phyloP scores from a whole-genome alignment of 2,888 invertebrate species.

The Dione juno region DNA sequence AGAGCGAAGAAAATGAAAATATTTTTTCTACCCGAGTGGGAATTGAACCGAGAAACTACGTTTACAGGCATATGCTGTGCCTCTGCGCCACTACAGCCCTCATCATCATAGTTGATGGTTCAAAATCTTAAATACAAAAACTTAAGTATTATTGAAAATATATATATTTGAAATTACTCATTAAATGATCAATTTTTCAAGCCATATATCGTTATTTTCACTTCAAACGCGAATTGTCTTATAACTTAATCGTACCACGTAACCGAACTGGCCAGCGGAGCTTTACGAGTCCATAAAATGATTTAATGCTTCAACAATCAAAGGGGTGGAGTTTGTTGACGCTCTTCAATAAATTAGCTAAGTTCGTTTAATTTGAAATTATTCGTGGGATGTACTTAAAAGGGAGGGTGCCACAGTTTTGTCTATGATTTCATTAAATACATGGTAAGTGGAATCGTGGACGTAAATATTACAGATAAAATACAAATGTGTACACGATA shows the following conservation, averaged over 20 bases:
- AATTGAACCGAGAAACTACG: too few relatives aligned
- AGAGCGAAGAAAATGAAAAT: too few relatives aligned
- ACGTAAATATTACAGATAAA: too few relatives aligned
- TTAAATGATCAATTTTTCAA: background rate
- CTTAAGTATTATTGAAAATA: too few relatives aligned
- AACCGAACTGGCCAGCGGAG: constrained; percentile 58
- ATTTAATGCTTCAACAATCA: constrained; percentile 53
- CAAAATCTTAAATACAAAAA: too few relatives aligned
- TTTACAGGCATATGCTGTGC: too few relatives aligned
- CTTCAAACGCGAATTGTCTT: background rate
- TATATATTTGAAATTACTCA: too few relatives aligned
- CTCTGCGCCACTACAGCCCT: too few relatives aligned
- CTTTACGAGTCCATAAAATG: constrained; percentile 58
- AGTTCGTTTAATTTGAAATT: constrained; percentile 28
- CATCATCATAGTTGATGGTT: too few relatives aligned
- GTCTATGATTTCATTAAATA: background rate
- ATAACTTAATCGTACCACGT: constrained; percentile 42
- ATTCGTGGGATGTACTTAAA: background rate
- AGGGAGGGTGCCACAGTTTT: background rate
- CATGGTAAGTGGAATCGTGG: too few relatives aligned
- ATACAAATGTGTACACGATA: too few relatives aligned
- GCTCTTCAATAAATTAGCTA: constrained; percentile 32
- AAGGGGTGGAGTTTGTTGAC: constrained; percentile 47
- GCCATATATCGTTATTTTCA: background rate
- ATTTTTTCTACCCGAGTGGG: too few relatives aligned